Evolutionary conservation across 2,113 vertebrate species (phyloP).

Genomic region (Lethenteron camtschaticum): DNA sequence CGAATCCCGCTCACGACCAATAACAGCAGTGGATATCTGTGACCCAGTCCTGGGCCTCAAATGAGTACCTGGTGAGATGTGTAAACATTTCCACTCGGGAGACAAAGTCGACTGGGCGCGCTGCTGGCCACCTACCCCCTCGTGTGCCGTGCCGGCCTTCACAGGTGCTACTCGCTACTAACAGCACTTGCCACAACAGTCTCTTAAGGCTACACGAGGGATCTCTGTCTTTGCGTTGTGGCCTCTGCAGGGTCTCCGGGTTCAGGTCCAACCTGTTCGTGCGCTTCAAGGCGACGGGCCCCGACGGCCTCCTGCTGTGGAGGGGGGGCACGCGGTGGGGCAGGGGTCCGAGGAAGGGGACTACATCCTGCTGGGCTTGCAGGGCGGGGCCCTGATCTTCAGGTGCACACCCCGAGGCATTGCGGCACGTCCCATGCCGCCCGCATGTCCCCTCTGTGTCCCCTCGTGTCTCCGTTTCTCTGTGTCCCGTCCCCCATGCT

Average conservation of each 20-base stretch:
- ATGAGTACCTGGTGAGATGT: too few relatives aligned
- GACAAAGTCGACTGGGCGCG: too few relatives aligned
- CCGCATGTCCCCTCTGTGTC: background rate
- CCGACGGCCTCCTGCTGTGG: slow-evolving; percentile 70
- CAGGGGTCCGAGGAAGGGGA: slow-evolving; percentile 33
- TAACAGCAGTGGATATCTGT: too few relatives aligned
- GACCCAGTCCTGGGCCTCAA: too few relatives aligned
- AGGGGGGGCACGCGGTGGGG: slow-evolving; percentile 55
- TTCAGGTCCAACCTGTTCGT: slow-evolving; percentile 61
- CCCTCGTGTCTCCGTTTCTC: background rate
- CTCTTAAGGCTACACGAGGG: too few relatives aligned
- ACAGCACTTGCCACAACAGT: too few relatives aligned
- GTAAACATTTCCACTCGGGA: too few relatives aligned
- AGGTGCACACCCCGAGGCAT: slow-evolving; percentile 26
- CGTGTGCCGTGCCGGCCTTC: too few relatives aligned
- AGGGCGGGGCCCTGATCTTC: slow-evolving; percentile 52
- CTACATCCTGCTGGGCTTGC: slow-evolving; percentile 68
- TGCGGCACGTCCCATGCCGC: background rate
- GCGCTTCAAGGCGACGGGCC: slow-evolving; percentile 68
- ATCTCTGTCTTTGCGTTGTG: too few relatives aligned
- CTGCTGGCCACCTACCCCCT: too few relatives aligned
- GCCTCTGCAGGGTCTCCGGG: slow-evolving; percentile 43
- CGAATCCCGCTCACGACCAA: too few relatives aligned
- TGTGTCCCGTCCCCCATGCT: background rate
- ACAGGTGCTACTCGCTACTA: too few relatives aligned